phyloP scores from a whole-genome alignment of 2,113 vertebrate species.

The Platysteira castanea region DNA sequence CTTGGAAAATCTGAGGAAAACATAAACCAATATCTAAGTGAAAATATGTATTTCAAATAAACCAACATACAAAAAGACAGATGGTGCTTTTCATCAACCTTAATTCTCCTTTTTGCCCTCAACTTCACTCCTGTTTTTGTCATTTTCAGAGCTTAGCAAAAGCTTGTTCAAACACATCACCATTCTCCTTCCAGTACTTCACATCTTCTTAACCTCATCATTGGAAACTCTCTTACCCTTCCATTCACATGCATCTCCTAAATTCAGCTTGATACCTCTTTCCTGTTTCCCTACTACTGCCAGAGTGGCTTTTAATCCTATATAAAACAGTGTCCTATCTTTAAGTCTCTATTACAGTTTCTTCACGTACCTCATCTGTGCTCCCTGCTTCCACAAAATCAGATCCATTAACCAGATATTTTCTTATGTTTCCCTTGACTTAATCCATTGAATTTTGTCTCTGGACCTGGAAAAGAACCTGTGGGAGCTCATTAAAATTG shows the following conservation, averaged over 20 bases:
- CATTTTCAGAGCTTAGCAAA: neutral
- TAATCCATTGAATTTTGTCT: neutral
- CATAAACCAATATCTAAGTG: neutral
- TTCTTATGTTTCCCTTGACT: neutral
- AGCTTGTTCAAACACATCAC: neutral
- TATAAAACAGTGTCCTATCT: neutral
- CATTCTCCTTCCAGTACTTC: neutral
- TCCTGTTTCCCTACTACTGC: neutral
- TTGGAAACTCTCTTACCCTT: neutral
- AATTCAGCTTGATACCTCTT: neutral
- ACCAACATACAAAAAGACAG: neutral
- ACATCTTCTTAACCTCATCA: neutral
- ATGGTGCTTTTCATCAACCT: neutral
- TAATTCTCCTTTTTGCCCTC: neutral
- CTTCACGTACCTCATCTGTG: neutral
- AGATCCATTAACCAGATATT: neutral
- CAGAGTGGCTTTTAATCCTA: neutral
- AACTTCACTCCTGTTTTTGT: neutral
- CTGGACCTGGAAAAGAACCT: neutral
- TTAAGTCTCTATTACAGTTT: neutral
- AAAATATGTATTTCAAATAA: neutral
- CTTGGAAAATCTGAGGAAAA: neutral
- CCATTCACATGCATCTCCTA: neutral
- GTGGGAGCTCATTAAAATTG: conserved; percentile 18
- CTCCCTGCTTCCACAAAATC: neutral